Base-by-base conservation (phyloP, 1,140 invertebrate genomes). In the Sitobion miscanthi region DNA sequence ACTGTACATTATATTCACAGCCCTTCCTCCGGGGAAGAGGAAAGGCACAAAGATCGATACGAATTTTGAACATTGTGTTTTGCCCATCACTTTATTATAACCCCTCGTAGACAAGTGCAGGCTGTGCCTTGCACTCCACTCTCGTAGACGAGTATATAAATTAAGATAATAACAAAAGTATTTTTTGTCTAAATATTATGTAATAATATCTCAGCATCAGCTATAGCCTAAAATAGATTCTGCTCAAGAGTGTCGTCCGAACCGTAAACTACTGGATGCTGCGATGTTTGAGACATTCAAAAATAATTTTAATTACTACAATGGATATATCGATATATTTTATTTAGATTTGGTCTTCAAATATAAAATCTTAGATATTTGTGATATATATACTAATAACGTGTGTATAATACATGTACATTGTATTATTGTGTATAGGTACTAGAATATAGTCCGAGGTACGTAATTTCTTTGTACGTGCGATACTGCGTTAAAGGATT, bases 11-110 rank as follows among this genome's bases (percentile, higher is more conserved):
- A 30, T 38, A 52, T 49, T 77, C n/a, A 17, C 3, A 35, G 45
- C n/a, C 8, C 49, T 11, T 30, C 25, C 23, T 7, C n/a, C 17
- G 0, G 20, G 14, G 17, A 47, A 88, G n/a, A 52, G 23, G n/a
- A 88, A 77, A 25, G n/a, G 30, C 11, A 35, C 49, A 42, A 42
- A 90, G 38, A 90, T 90, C 52, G 88, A 90, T 90, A 90, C 52
- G 21, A 35, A 57, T 90, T 42, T 52, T 30, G 85, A 4, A 87
- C 30, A 87, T 45, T 14, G 30, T 49, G 30, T 87, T 87, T 47
- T 49, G 30, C 49, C 45, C 14, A 23, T 87, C 45, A 47, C 30
- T 49, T 86, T 47, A n/a, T 86, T 47, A n/a, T 11, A 30, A 85
- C 23, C 23, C 9, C 8, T 85, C 38, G 38, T 45, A 87, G 42